Evolutionary conservation across 2,888 invertebrate species (phyloP).

Genomic region (Timema cristinae): DNA sequence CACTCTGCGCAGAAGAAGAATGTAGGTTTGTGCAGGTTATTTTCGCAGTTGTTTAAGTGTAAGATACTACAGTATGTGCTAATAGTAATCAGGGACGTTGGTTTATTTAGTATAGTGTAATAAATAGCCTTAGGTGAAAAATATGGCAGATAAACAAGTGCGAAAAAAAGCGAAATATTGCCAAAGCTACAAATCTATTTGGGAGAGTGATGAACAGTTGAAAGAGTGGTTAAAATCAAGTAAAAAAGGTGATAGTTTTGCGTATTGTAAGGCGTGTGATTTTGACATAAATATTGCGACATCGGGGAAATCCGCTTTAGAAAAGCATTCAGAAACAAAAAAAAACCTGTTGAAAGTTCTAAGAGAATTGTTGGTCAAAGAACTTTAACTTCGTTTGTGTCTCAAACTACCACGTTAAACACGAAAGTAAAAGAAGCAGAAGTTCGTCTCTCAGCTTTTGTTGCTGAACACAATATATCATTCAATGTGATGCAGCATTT

Average conservation of each 20-base stretch:
- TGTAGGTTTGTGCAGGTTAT: no score
- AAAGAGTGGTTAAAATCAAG: not conserved
- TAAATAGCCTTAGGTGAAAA: no score
- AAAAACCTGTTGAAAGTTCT: not conserved
- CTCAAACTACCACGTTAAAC: conserved; percentile 11
- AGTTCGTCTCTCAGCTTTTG: conserved; percentile 8
- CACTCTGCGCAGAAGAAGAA: no score
- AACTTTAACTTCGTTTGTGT: not conserved
- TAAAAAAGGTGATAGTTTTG: not conserved
- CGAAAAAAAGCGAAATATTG: not conserved
- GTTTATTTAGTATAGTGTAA: no score
- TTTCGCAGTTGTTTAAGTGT: no score
- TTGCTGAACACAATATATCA: conserved; percentile 27
- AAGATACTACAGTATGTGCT: no score
- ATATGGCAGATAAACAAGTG: no score
- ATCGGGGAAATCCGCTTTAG: not conserved
- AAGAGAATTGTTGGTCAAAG: conserved; percentile 1
- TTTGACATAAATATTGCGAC: not conserved
- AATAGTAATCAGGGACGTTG: no score
- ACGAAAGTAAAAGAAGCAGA: not conserved
- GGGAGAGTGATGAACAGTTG: not conserved
- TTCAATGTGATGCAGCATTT: conserved; percentile 34
- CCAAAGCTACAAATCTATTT: conserved; percentile 1
- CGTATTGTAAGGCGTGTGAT: not conserved
- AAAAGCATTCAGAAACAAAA: not conserved